These are phyloP conservation scores for Oenanthe oenanthe DNA, from an alignment of 2,113 vertebrate genomes.

Conservation along the genomic window DNA sequence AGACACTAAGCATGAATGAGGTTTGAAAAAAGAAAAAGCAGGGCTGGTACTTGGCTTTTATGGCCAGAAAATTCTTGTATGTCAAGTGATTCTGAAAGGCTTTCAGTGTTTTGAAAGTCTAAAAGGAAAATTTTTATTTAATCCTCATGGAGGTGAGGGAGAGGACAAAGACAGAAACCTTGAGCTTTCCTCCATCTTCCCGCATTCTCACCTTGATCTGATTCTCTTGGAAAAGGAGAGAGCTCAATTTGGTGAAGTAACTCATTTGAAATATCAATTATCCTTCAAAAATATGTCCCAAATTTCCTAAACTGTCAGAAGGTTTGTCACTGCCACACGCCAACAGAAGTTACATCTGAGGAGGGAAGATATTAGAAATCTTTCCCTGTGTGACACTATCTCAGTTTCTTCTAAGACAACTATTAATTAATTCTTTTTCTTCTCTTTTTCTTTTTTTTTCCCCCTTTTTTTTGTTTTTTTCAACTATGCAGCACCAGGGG, in stretches of 20 bases:
- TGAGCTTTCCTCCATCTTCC: background rate
- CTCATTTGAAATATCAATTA: conserved; percentile 54
- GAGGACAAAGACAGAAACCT: background rate
- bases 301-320: conserved; percentile 24
- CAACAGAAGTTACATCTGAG: conserved; percentile 33
- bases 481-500: conserved; percentile 86
- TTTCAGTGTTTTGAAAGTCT: background rate
- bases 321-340: background rate
- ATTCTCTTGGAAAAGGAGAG: background rate
- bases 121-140: background rate
- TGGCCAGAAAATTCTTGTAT: background rate
- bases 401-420: conserved; percentile 5
- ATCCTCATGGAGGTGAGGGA: background rate
- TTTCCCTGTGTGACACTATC: background rate
- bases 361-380: background rate
- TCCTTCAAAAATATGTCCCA: background rate
- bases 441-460: background rate
- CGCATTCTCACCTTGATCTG: background rate
- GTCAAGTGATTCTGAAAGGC: background rate
- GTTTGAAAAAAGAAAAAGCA: background rate
- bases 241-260: background rate
- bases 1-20: background rate
- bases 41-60: background rate
- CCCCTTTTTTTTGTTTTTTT: background rate
- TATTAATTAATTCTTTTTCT: conserved; percentile 29